Conservation (phyloP, 2,797 vertebrate genomes). For the Xenops minutus region DNA sequence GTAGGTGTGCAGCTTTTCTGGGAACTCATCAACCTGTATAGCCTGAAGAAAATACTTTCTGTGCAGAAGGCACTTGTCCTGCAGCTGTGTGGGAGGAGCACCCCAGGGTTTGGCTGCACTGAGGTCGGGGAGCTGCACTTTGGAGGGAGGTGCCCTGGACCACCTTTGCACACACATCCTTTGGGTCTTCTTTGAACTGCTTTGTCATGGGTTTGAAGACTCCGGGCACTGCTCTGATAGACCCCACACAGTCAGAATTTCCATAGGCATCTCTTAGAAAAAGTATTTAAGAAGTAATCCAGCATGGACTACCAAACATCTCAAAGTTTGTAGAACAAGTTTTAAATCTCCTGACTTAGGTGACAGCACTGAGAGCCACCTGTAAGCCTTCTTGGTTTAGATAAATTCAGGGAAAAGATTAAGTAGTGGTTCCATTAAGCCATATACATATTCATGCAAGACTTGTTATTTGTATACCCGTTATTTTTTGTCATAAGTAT, state of each 20-base stretch:
- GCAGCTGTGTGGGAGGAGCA: fast-evolving
- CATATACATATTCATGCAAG: constrained; percentile 64
- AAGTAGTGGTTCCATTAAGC: constrained; percentile 51
- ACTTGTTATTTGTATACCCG: constrained; percentile 49
- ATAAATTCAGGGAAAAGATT: constrained; percentile 33
- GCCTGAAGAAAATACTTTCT: neutral
- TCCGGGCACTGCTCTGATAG: neutral
- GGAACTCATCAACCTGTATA: neutral
- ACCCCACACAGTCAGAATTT: neutral
- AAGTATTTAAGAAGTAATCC: neutral
- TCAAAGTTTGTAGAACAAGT: neutral
- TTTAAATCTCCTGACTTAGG: neutral
- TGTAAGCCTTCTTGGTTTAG: constrained; percentile 3
- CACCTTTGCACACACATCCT: neutral
- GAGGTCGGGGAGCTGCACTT: fast-evolving
- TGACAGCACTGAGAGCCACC: constrained; percentile 3
- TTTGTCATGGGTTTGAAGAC: fast-evolving
- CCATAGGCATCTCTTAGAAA: neutral
- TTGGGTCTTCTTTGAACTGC: neutral
- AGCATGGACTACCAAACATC: neutral
- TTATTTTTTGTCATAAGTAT: constrained; percentile 56
- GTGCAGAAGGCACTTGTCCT: neutral
- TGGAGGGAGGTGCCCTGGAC: neutral
- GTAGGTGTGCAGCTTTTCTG: neutral
- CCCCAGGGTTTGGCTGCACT: neutral